Base-by-base conservation (phyloP, 2,888 invertebrate species). In the Notodonta dromedarius region DNA sequence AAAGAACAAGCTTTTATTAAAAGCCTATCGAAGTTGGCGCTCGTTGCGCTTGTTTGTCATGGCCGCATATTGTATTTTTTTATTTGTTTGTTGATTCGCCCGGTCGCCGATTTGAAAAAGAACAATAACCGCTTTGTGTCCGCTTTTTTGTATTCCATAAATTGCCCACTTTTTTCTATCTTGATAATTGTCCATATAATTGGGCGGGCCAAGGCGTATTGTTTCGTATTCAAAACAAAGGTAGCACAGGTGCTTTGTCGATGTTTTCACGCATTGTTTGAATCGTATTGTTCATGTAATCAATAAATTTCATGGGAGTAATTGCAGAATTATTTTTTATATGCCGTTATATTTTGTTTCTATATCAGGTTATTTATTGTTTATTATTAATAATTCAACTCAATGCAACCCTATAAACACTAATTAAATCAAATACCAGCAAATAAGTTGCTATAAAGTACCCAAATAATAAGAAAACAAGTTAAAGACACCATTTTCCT, bases 161-260 rank as follows among this genome's bases (percentile, higher is more conserved):
- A 89, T 88, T 84, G 83, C 80, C 79, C 69, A 80, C 78, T 78
- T 78, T 80, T 82, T 84, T 79, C 84, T 83, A 86, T 86, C 83
- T 86, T 84, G 83, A 90, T 88, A 86, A 91, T 91, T 91, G 91
- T 89, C 88, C 89, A 88, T 85, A 85, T 90, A 91, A 93, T 92
- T 92, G 90, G 86, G 66, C 80, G 86, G 84, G 85, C 84, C 88
- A 87, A 84, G 86, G 77, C 89, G 82, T 86, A 90, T 88, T 90
- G 86, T 85, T 67, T 61, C 72, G 74, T 77, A 78, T 79, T 76
- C 59, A 56, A 61, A 63, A 78, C 74, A 78, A 76, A 76, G 74
- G 70, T 69, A 67, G 74, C 71, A 14, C 69, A 75, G 74, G 69
- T 69, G 69, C 24, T 64, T 58, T 59, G 65, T 57, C 63, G 59